Evolutionary conservation across 2,797 vertebrate genomes (phyloP).

Genomic region (Rhabdomys pumilio): DNA sequence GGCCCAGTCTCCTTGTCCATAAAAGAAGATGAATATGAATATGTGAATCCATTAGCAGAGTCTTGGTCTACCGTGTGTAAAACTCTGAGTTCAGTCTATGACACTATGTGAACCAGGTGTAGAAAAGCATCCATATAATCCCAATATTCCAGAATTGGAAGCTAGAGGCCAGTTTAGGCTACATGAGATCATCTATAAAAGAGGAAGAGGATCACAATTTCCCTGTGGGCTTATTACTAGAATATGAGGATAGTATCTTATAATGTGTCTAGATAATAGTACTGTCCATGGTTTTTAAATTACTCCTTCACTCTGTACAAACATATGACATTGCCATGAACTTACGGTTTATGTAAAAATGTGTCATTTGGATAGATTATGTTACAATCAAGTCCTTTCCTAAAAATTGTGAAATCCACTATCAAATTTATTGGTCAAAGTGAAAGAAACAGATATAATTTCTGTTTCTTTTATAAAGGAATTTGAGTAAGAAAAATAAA

Average conservation of each 20-base stretch:
- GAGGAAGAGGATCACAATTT: conserved; percentile 5
- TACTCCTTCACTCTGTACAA: background rate
- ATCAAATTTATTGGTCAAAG: conserved; percentile 56
- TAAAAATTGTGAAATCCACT: conserved; percentile 56
- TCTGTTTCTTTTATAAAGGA: conserved; percentile 60
- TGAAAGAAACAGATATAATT: conserved; percentile 69
- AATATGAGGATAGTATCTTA: conserved; percentile 9
- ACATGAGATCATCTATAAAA: background rate
- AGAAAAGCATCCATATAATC: background rate
- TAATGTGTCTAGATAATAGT: background rate
- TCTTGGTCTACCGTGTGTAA: background rate
- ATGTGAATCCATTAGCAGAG: background rate
- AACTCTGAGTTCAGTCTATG: background rate
- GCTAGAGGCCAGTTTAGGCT: background rate
- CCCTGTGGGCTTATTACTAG: background rate
- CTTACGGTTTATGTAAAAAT: conserved; percentile 29
- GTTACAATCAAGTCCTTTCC: conserved; percentile 54
- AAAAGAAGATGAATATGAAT: background rate
- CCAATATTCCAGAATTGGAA: too few relatives aligned
- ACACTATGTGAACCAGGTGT: background rate
- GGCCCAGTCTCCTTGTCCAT: background rate
- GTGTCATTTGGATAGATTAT: conserved; percentile 61
- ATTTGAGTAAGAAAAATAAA: conserved; percentile 46
- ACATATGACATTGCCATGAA: background rate
- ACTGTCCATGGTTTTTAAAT: conserved; percentile 48